Base-by-base conservation (phyloP, 2,113 vertebrate species). In the Elephas maximus region DNA sequence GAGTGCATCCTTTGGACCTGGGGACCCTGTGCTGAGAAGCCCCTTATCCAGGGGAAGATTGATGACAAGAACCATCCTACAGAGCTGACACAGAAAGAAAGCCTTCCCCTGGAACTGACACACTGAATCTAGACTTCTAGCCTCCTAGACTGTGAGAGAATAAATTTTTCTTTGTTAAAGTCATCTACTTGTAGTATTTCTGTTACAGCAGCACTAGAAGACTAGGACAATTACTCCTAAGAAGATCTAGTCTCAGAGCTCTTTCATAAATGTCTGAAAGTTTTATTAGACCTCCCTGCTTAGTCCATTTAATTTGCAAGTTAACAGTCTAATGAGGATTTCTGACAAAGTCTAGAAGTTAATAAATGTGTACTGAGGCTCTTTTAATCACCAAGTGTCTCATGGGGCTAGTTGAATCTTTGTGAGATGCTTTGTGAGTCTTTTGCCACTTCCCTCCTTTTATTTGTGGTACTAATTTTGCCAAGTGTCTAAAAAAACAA, bases 331-430 rank as follows among this genome's bases (percentile, higher is more conserved):
- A 44, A 65, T 23, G 24, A 83, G 4, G 15, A 63, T 76, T 94
- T 84, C 63, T 94, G 48, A 80, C 28, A 26, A 63, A 4, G 10
- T 8, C 83, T 28, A 63, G 44, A 74, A 91, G 85, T 88, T 30
- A 77, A 51, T 91, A 30, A 85, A 82, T 15, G 69, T 95, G 30
- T 53, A 14, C 5, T 76, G n/a, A 87, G 23, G 20, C 26, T 53
- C 69, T 95, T 76, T 88, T 48, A 62, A 88, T 62, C 9, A 86
- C 23, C 23, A 83, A 37, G 23, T 92, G 33, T 48, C 62, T 96
- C 41, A 63, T 8, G 63, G 73, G 79, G 6, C 18, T 73, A 51
- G 4, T 1, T 30, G 48, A 18, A 51, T 85, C 90, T 88, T 90
- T 93, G 74, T 81, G 69, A 82, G 37, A 63, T 76, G n/a, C 51